phyloP scores from a whole-genome alignment of 2,113 vertebrate genomes.

The Gasterosteus nipponicus region DNA sequence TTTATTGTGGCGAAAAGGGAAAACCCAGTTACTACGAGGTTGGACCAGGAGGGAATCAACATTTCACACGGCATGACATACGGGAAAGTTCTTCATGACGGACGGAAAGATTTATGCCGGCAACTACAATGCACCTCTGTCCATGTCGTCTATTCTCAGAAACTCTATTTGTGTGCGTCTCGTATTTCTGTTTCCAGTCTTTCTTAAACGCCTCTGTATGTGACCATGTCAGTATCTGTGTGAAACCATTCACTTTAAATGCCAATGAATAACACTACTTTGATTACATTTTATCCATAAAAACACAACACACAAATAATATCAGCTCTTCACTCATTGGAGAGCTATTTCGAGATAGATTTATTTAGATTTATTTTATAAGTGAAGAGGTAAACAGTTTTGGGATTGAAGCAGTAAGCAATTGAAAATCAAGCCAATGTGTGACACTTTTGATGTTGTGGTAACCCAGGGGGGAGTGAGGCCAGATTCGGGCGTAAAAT shows the following conservation, averaged over 20 bases:
- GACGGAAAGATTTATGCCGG: background rate
- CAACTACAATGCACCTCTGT: slow-evolving; percentile 9
- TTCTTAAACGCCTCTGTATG: slow-evolving; percentile 10
- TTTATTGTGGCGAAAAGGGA: slow-evolving; percentile 39
- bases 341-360: slow-evolving; percentile 2
- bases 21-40: slow-evolving; percentile 37
- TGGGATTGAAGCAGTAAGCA: slow-evolving; percentile 2
- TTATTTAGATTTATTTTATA: slow-evolving; percentile 10
- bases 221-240: background rate
- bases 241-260: background rate
- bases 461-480: background rate
- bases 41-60: slow-evolving; percentile 35
- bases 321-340: background rate
- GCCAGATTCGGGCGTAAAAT: too few relatives aligned
- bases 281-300: background rate
- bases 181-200: slow-evolving; percentile 10
- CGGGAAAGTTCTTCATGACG: slow-evolving; percentile 28
- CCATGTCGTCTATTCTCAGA: slow-evolving; percentile 2
- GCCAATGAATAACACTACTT: background rate
- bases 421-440: background rate
- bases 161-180: background rate
- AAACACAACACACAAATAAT: background rate
- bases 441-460: background rate
- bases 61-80: slow-evolving; percentile 17
- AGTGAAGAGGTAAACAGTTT: background rate